Evolutionary conservation across 2,888 invertebrate genomes (phyloP).

Genomic region (Chrysopilus asiliformis): DNA sequence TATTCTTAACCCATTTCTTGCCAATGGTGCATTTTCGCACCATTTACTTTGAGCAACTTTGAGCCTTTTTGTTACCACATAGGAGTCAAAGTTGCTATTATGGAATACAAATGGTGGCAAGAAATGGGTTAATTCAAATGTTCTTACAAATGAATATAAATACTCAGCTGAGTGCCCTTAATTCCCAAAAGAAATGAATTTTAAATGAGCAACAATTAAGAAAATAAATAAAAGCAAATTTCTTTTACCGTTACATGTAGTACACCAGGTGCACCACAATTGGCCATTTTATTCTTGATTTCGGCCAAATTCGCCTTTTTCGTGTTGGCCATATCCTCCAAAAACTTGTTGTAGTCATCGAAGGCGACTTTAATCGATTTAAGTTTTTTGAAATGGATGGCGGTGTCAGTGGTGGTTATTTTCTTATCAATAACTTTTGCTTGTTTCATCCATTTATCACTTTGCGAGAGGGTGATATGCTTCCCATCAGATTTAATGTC

Average conservation of each 20-base stretch:
- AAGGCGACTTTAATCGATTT: slow-evolving; percentile 64
- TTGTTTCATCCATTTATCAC: slow-evolving; percentile 92
- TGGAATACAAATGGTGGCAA: too few relatives aligned
- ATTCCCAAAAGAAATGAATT: too few relatives aligned
- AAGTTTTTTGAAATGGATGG: slow-evolving; percentile 77
- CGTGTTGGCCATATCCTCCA: slow-evolving; percentile 73
- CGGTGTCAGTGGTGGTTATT: slow-evolving; percentile 81
- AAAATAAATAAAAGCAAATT: too few relatives aligned
- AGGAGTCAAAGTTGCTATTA: too few relatives aligned
- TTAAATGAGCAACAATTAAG: too few relatives aligned
- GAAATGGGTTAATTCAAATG: too few relatives aligned
- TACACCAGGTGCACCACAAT: slow-evolving; percentile 66
- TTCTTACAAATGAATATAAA: too few relatives aligned
- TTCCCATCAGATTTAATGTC: slow-evolving; percentile 77
- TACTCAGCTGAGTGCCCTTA: too few relatives aligned
- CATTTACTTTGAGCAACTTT: too few relatives aligned
- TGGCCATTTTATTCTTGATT: slow-evolving; percentile 65
- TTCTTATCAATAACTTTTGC: slow-evolving; percentile 73
- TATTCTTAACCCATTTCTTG: too few relatives aligned
- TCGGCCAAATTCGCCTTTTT: slow-evolving; percentile 68
- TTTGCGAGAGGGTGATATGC: slow-evolving; percentile 72
- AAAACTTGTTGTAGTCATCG: slow-evolving; percentile 69
- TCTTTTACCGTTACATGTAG: slow-evolving; percentile 32
- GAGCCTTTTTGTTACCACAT: too few relatives aligned
- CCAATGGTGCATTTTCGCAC: too few relatives aligned